Base-by-base conservation (phyloP, 1,140 invertebrate species). In the Nylanderia fulva region DNA sequence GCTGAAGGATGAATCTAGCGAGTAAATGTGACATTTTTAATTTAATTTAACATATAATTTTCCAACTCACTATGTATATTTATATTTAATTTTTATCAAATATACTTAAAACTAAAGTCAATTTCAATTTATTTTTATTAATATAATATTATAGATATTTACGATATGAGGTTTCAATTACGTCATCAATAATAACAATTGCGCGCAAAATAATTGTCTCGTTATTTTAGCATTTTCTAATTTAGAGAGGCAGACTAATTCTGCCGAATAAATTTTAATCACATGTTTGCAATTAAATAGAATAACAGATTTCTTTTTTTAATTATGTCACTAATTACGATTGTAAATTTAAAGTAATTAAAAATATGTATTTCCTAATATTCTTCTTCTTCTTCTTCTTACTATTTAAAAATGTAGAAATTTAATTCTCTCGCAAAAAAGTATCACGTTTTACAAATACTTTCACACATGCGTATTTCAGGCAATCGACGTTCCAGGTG, bases 391-490 rank as follows among this genome's bases (percentile, higher is more conserved):
- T 74, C 60, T 1, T 21, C 24, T 13, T 39, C 15, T 11, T 36
- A 56, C 8, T 58, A 58, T 3, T 39, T 74, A 24, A 58, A 0
- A 8, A 60, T 8, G 15, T 60, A 39, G 2, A 39, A 61, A 18
- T 24, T 72, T 33, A 33, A 13, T n/a, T 56, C n/a, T 71, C 4
- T 18, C 5, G 45, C 4, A 7, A 56, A 33, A 29, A 72, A 72
- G 21, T 15, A 24, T 71, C 1, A 54, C 45, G 45, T n/a, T 72
- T 71, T 72, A 36, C 45, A 18, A 7, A 36, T 24, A 18, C 69
- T 58, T 72, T 72, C 33, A 18, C n/a, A 33, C 13, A 39, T 54
- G 1, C 33, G 54, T 75, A 39, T 42, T 74, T 75, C 56, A 61
- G 45, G 15, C 8, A 24, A 11, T 21, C 36, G 24, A 27, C 15